Evolutionary conservation across 2,797 vertebrate species (phyloP), one percentile per base, ranked within the genome.

Genomic region (Pachyuromys duprasi): DNA sequence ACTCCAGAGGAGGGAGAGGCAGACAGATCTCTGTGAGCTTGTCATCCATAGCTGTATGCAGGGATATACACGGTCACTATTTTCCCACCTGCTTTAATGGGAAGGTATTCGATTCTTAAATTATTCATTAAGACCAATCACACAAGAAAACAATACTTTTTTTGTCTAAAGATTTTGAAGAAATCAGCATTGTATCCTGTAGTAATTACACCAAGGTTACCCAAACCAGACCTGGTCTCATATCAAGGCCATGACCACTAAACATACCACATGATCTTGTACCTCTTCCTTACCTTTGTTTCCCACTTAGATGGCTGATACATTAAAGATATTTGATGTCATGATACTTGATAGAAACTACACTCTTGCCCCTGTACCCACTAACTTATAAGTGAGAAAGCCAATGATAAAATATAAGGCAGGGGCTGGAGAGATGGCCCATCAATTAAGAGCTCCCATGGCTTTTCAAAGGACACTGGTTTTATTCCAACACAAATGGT

Each of bases 111-210:
- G 69, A 94, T 57, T 20, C 75, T 84, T 28, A 94, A 80, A 90
- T 86, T 36, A 86, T 39, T 79, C 42, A 94, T 60, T 76, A 75
- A 69, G 90, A 94, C 81, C 60, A n/a, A 4, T 83, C 80, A 63
- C 76, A 79, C 67, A 76, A 86, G 45, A 82, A 90, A 86, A 72
- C 84, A 49, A 57, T 78, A 84, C 36, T 57, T 89, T 75, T 67
- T 81, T 88, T 67, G 11, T 49, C 82, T 70, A 53, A 90, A 69
- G 63, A 78, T n/a, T 81, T 94, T 67, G 31, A 89, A 79, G 33
- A 86, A 42, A 53, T 74, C 36, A 60, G 28, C 55, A 18, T 49
- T 55, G 57, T 3, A 49, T 5, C 17, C 42, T 62, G 0, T 20
- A 72, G 7, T 63, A 20, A 86, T 31, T 81, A 69, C 28, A 42